These are phyloP conservation scores for Oscheius sp. DNA, from an alignment of 2,888 invertebrate genomes.

Conservation along the genomic window DNA sequence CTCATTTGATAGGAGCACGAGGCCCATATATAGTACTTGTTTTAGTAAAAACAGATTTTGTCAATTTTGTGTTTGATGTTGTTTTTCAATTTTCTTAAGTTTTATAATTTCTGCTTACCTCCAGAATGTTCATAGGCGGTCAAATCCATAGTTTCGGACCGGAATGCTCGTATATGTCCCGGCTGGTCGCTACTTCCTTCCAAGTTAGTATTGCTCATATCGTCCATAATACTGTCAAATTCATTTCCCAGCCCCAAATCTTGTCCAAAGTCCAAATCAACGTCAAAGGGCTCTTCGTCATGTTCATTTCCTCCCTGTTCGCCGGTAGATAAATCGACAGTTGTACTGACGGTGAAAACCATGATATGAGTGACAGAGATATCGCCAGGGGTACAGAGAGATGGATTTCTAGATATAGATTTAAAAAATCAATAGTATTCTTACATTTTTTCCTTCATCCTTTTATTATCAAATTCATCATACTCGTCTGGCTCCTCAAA, in stretches of 20 bases:
- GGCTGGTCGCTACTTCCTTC: neutral
- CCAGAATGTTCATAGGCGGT: neutral
- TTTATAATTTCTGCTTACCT: too few relatives aligned
- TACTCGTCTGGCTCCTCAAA: too few relatives aligned
- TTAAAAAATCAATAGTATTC: too few relatives aligned
- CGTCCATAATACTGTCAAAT: constrained; percentile 8
- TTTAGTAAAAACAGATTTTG: too few relatives aligned
- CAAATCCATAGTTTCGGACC: constrained; percentile 8
- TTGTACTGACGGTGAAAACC: constrained; percentile 96
- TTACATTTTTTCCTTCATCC: too few relatives aligned
- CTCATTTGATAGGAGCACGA: too few relatives aligned
- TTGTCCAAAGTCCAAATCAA: constrained; percentile 15
- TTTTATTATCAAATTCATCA: too few relatives aligned
- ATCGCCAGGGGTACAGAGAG: constrained; percentile 85
- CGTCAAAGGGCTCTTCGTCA: constrained; percentile 7
- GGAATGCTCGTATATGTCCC: neutral
- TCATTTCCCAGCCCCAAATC: constrained; percentile 20
- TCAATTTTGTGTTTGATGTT: too few relatives aligned
- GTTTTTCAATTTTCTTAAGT: too few relatives aligned
- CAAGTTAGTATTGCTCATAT: neutral
- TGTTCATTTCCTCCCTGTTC: neutral
- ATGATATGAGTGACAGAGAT: constrained; percentile 96
- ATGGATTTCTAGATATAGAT: too few relatives aligned
- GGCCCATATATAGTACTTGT: too few relatives aligned
- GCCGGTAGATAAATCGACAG: constrained; percentile 80